A percentile compares a stretch with the other conserved stretches of the same genome.
These are phyloP conservation scores for Meriones psammophilus DNA, from an alignment of 2,797 vertebrate species.

Conservation along the genomic window DNA sequence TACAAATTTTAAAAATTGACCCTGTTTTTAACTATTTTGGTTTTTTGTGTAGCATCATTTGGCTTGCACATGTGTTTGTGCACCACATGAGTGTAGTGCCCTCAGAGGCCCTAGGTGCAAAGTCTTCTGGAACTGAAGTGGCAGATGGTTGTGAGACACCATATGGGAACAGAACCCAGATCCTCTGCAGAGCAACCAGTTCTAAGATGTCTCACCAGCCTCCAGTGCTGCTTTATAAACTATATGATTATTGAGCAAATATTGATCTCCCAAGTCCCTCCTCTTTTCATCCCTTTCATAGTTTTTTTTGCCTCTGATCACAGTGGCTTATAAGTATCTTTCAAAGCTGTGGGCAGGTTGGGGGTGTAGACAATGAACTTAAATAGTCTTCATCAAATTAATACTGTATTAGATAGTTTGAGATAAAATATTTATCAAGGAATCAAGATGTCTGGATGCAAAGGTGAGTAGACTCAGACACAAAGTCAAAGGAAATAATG, in stretches of 20 bases:
- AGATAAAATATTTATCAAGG: background rate
- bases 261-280: background rate
- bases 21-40: background rate
- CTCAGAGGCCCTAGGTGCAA: background rate
- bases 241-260: background rate
- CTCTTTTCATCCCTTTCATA: background rate
- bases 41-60: background rate
- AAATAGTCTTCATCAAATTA: background rate
- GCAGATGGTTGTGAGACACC: background rate
- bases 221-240: background rate
- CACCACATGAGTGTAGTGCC: background rate
- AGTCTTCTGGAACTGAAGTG: background rate
- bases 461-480: background rate
- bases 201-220: background rate
- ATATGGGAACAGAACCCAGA: no score
- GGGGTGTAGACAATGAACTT: background rate
- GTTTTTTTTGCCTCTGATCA: background rate
- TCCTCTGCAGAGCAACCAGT: background rate
- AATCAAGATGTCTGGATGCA: background rate
- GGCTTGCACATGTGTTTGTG: background rate
- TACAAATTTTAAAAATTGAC: background rate
- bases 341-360: background rate
- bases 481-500: background rate
- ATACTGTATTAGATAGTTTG: background rate
- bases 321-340: background rate